A percentile compares a stretch with the other conserved stretches of the same genome.
Evolutionary conservation across 2,797 vertebrate species (phyloP).

Genomic region (Somateria mollissima): DNA sequence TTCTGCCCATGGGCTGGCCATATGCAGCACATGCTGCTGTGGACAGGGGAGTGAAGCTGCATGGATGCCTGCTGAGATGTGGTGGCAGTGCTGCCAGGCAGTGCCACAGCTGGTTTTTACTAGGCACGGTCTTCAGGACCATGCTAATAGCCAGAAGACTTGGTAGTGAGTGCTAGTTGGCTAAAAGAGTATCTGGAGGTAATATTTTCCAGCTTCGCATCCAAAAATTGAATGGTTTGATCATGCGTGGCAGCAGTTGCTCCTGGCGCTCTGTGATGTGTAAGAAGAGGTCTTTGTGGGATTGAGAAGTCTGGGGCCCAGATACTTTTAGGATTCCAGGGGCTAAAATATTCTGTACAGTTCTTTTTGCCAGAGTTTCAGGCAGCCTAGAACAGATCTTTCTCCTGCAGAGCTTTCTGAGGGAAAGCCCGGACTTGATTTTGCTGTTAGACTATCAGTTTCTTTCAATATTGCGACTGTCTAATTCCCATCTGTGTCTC

Average conservation of each 20-base stretch:
- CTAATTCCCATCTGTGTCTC: conserved; percentile 28
- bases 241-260: background rate
- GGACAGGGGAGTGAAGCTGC: background rate
- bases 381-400: background rate
- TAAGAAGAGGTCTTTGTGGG: background rate
- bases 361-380: background rate
- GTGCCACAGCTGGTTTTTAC: background rate
- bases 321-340: background rate
- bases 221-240: background rate
- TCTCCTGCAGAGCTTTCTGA: background rate
- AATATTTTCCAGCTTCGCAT: background rate
- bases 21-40: background rate
- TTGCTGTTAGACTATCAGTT: background rate
- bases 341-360: background rate
- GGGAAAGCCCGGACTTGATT: background rate
- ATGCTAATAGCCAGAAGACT: background rate
- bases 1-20: background rate
- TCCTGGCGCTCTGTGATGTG: background rate
- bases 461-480: background rate
- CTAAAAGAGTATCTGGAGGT: background rate
- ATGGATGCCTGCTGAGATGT: background rate
- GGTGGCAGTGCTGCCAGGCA: background rate
- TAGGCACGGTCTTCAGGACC: background rate
- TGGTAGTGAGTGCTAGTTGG: background rate
- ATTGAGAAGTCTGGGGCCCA: background rate